These are phyloP conservation scores for Apolygus lucorum DNA, from an alignment of 1,140 invertebrate genomes.

Conservation along the genomic window DNA sequence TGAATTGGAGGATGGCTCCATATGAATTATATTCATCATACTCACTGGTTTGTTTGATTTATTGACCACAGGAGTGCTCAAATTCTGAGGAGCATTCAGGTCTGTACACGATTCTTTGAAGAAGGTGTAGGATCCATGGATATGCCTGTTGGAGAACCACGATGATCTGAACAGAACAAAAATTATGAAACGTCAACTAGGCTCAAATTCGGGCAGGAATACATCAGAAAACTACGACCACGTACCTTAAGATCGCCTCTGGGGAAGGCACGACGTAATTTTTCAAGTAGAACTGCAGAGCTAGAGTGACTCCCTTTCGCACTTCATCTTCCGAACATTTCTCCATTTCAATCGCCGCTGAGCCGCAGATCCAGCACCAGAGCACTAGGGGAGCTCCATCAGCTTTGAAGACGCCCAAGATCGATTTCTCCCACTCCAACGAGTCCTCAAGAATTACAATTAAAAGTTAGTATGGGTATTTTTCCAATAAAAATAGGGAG, in stretches of 20 bases:
- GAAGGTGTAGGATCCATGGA: not conserved
- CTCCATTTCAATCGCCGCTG: conserved; percentile 46
- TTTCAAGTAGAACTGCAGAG: conserved; percentile 41
- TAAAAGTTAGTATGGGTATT: not conserved
- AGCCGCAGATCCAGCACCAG: conserved; percentile 51
- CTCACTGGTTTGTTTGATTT: not conserved
- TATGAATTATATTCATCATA: too few species aligned
- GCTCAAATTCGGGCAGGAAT: too few species aligned
- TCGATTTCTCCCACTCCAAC: conserved; percentile 55
- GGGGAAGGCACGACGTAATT: conserved; percentile 32
- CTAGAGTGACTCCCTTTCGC: conserved; percentile 40
- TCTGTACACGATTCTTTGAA: not conserved
- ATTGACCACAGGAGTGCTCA: not conserved
- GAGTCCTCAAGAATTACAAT: conserved; percentile 18
- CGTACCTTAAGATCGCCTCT: conserved; percentile 28
- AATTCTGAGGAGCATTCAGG: not conserved
- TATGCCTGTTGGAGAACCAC: not conserved
- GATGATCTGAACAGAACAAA: not conserved
- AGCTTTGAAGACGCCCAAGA: conserved; percentile 56
- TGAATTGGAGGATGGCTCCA: too few species aligned
- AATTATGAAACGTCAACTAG: too few species aligned
- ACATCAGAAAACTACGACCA: too few species aligned
- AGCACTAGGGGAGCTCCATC: conserved; percentile 57
- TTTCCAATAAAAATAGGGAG: not conserved
- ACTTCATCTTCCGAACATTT: conserved; percentile 43